Evolutionary conservation across 2,888 invertebrate genomes (phyloP).

Genomic region (Hyalella azteca): DNA sequence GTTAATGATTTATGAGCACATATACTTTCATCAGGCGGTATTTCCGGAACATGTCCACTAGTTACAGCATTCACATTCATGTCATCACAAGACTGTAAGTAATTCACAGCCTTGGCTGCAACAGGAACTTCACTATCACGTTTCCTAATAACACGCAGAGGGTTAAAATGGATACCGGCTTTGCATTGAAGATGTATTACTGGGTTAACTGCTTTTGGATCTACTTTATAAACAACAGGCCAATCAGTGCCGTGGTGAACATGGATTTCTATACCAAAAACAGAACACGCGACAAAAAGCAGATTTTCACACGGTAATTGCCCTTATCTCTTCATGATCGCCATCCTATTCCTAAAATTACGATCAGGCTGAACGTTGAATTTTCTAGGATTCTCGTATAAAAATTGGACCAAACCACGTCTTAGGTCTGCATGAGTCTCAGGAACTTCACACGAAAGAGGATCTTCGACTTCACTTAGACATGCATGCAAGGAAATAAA

Average conservation of each 20-base stretch:
- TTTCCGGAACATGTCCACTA: not conserved
- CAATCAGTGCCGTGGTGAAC: not conserved
- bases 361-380: not conserved
- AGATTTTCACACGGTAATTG: not conserved
- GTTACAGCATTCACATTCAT: not conserved
- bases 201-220: not conserved
- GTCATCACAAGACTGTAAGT: not conserved
- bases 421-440: not conserved
- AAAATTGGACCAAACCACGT: not conserved
- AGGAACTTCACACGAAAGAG: not conserved
- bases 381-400: not conserved
- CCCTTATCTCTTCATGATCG: not conserved
- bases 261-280: not conserved
- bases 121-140: not conserved
- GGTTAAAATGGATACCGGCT: not conserved
- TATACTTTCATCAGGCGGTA: not conserved
- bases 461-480: not conserved
- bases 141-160: not conserved
- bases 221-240: not conserved
- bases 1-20: not conserved
- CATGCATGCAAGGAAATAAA: not conserved
- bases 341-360: not conserved
- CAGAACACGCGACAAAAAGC: not conserved
- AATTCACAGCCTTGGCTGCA: not conserved
- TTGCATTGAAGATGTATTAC: not conserved